phyloP scores from a whole-genome alignment of 1,140 invertebrate genomes.

The Procambarus clarkii region DNA sequence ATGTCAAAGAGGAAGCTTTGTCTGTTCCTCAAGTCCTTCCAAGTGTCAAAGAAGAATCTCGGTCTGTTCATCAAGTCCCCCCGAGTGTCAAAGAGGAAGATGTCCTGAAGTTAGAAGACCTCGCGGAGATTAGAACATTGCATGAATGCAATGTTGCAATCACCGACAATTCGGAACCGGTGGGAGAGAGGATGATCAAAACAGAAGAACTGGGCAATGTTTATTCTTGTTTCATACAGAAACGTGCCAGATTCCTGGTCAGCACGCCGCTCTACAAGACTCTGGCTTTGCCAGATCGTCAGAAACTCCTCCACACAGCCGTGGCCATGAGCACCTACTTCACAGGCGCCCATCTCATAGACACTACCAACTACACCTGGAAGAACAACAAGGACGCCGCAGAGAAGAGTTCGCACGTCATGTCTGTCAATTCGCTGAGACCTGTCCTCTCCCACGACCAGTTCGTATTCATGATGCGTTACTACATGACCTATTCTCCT shows the following conservation, averaged over 20 bases:
- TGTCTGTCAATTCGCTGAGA: slow-evolving; percentile 6
- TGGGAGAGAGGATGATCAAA: slow-evolving; percentile 11
- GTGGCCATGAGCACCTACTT: slow-evolving; percentile 59
- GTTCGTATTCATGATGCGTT: slow-evolving; percentile 47
- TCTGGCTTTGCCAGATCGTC: slow-evolving; percentile 10
- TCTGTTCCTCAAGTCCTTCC: too few relatives aligned
- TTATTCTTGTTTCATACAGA: slow-evolving; percentile 40
- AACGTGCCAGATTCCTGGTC: slow-evolving; percentile 32
- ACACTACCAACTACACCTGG: slow-evolving; percentile 25
- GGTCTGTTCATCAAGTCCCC: too few relatives aligned
- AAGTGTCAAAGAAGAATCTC: too few relatives aligned
- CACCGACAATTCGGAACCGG: not conserved
- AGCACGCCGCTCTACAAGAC: slow-evolving; percentile 45
- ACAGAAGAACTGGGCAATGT: slow-evolving; percentile 22
- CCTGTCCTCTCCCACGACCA: slow-evolving; percentile 49
- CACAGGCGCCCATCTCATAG: slow-evolving; percentile 50
- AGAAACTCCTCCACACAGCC: slow-evolving; percentile 37
- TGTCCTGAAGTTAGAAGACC: not conserved
- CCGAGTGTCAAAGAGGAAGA: too few relatives aligned
- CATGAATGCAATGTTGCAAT: not conserved
- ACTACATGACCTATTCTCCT: slow-evolving; percentile 17
- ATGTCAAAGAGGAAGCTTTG: too few relatives aligned
- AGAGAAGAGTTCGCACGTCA: not conserved
- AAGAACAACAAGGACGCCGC: not conserved
- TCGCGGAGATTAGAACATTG: slow-evolving; percentile 3